Evolutionary conservation across 2,888 invertebrate species (phyloP).

Genomic region (Hipparchia sbordonii): DNA sequence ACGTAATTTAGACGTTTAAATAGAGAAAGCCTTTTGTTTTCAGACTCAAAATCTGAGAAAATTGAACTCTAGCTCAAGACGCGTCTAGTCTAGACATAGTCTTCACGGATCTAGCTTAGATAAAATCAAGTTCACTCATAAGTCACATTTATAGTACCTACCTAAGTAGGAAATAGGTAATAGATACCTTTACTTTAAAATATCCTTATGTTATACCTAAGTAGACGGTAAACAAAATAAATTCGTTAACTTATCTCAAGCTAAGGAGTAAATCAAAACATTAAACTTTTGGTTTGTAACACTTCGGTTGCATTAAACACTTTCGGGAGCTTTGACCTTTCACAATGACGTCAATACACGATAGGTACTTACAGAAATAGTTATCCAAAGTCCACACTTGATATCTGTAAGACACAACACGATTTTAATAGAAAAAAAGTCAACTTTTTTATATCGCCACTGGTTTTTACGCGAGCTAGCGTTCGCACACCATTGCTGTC

Average conservation of each 20-base stretch:
- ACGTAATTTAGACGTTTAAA: no score
- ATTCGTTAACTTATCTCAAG: not conserved
- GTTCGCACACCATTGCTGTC: slow-evolving; percentile 53
- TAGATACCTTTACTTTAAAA: not conserved
- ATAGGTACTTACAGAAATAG: slow-evolving; percentile 63
- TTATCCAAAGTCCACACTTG: slow-evolving; percentile 65
- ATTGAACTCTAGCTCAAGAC: no score
- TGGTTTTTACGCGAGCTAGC: slow-evolving; percentile 52
- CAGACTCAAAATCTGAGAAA: no score
- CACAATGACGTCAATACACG: slow-evolving; percentile 37
- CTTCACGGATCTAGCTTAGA: not conserved
- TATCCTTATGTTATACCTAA: not conserved
- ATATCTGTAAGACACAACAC: slow-evolving; percentile 66
- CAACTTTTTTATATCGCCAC: slow-evolving; percentile 57
- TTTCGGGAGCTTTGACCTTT: slow-evolving; percentile 56
- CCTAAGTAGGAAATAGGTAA: not conserved
- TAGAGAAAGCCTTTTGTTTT: not conserved
- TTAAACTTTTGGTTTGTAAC: slow-evolving; percentile 51
- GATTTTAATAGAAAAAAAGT: slow-evolving; percentile 61
- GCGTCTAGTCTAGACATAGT: not conserved
- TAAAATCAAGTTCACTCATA: slow-evolving; percentile 4
- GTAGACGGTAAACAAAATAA: not conserved
- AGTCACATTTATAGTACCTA: not conserved
- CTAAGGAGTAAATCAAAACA: slow-evolving; percentile 32
- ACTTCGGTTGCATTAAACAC: slow-evolving; percentile 26